Conservation (phyloP, 2,113 vertebrate species). For the Mormyrus lacerda region DNA sequence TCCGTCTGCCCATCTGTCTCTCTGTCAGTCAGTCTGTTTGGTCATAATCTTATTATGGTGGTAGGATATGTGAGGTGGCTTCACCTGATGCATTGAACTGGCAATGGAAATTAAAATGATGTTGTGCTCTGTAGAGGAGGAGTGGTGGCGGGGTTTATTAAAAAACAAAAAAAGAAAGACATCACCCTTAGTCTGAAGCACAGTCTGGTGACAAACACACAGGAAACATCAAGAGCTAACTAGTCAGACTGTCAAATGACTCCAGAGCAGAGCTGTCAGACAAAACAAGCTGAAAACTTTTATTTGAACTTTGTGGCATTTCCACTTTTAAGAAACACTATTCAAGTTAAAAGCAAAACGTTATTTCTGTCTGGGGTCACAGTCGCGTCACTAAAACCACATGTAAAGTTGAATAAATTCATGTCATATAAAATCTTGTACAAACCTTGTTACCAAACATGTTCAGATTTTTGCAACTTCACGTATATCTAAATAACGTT, state of each 20-base stretch:
- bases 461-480: background rate
- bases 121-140: too few relatives aligned
- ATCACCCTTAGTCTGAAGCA: too few relatives aligned
- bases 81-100: background rate
- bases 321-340: background rate
- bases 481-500: background rate
- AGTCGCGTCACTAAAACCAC: background rate
- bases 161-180: too few relatives aligned
- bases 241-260: background rate
- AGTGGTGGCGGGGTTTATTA: too few relatives aligned
- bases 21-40: too few relatives aligned
- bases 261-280: background rate
- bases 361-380: background rate
- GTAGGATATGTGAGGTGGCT: background rate
- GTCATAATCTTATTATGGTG: too few relatives aligned
- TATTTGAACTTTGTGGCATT: background rate
- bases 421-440: background rate
- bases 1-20: too few relatives aligned
- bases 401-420: background rate
- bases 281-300: background rate
- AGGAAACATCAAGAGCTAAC: background rate
- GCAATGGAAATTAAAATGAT: background rate
- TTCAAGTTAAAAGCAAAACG: background rate
- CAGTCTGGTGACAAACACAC: too few relatives aligned
- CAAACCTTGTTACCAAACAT: background rate